Evolutionary conservation across 2,113 vertebrate genomes (phyloP).

Genomic region (Eleginops maclovinus): DNA sequence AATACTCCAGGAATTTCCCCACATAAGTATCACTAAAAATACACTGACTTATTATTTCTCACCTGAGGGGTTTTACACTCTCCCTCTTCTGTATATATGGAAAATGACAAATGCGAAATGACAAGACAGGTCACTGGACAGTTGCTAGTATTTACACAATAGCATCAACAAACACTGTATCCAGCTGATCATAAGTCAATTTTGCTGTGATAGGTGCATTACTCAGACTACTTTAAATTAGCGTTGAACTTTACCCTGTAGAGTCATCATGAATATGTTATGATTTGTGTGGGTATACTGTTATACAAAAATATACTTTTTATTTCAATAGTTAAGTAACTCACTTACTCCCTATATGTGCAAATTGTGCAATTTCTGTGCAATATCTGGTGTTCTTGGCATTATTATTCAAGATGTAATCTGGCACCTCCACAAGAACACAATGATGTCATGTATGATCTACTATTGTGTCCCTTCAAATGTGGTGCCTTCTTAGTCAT

Average conservation of each 20-base stretch:
- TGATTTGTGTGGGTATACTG: no score
- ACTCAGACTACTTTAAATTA: no score
- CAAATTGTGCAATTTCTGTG: not conserved
- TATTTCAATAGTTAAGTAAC: not conserved
- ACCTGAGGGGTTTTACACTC: not conserved
- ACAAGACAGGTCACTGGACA: not conserved
- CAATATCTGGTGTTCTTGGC: not conserved
- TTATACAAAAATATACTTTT: no score
- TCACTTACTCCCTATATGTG: not conserved
- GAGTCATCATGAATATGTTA: no score
- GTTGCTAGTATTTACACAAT: not conserved
- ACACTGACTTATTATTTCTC: not conserved
- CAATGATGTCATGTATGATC: not conserved
- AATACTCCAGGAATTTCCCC: conserved; percentile 31
- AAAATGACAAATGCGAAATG: not conserved
- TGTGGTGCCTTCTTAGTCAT: no score
- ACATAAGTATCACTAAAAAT: not conserved
- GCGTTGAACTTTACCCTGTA: no score
- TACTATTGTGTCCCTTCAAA: not conserved
- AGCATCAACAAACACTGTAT: not conserved
- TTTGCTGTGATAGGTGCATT: not conserved
- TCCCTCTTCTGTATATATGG: conserved; percentile 1
- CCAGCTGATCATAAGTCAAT: not conserved
- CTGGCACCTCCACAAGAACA: not conserved
- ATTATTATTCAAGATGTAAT: not conserved